phyloP scores from a whole-genome alignment of 2,888 invertebrate species.

The Caenorhabditis macrosperma region DNA sequence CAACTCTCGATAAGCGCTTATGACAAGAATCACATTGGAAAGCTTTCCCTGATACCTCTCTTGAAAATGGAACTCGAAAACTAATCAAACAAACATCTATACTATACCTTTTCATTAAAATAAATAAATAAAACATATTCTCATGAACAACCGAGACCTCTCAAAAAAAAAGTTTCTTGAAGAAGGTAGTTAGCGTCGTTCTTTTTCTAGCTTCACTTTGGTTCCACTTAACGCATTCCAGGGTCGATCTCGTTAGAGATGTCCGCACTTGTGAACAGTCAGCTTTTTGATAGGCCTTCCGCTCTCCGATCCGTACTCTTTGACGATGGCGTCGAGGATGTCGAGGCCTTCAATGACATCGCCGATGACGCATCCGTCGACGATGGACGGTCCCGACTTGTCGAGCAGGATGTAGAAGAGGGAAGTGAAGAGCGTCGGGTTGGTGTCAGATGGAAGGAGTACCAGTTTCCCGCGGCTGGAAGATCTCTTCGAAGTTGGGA shows the following conservation, averaged over 20 bases:
- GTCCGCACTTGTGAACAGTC: conserved; percentile 49
- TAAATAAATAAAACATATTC: too few species aligned
- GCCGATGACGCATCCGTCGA: conserved; percentile 54
- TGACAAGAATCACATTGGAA: too few species aligned
- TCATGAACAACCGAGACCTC: too few species aligned
- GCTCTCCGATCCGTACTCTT: conserved; percentile 44
- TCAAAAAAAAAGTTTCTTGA: too few species aligned
- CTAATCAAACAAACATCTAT: too few species aligned
- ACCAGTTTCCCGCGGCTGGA: conserved; percentile 50
- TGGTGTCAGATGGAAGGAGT: conserved; percentile 33
- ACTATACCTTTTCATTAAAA: too few species aligned
- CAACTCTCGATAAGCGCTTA: too few species aligned
- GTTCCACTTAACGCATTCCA: background rate
- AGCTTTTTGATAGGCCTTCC: conserved; percentile 37
- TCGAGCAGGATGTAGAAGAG: conserved; percentile 56
- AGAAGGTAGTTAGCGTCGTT: background rate
- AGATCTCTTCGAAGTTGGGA: background rate
- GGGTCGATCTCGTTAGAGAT: conserved; percentile 15
- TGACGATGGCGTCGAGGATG: conserved; percentile 35
- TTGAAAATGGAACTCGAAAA: too few species aligned
- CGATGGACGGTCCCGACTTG: conserved; percentile 15
- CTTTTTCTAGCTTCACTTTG: background rate
- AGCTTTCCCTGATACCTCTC: too few species aligned
- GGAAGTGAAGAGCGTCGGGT: conserved; percentile 45
- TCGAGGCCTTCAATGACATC: conserved; percentile 53